A percentile compares a stretch with the other conserved stretches of the same genome.
Conservation (phyloP, 2,888 invertebrate genomes). For the Lasioglossum vierecki region DNA sequence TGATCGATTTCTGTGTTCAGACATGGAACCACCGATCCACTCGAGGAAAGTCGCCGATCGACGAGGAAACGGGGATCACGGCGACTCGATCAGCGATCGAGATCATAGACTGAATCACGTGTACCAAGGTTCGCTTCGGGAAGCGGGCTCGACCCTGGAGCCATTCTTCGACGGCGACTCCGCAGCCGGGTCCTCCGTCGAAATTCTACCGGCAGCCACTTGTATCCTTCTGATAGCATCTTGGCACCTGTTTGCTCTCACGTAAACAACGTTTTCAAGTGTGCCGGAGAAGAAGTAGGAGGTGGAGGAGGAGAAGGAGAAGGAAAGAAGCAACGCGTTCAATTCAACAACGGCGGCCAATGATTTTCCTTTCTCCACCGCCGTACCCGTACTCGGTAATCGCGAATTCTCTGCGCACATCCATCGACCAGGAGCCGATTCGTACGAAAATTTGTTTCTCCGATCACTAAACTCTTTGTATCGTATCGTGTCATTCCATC, state of each 20-base stretch:
- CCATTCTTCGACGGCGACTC: constrained; percentile 63
- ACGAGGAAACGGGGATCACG: constrained; percentile 62
- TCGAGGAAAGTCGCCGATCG: constrained; percentile 75
- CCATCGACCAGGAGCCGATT: constrained; percentile 15
- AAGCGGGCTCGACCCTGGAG: constrained; percentile 85
- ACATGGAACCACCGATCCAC: constrained; percentile 77
- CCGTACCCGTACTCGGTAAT: neutral
- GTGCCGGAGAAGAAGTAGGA: neutral
- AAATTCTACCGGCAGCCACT: constrained; percentile 55
- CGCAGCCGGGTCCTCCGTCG: constrained; percentile 50
- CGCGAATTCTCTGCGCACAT: constrained; percentile 19
- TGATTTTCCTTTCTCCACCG: neutral
- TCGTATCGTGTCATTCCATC: constrained; percentile 27
- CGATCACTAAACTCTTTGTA: constrained; percentile 1
- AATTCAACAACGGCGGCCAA: constrained; percentile 31
- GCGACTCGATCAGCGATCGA: constrained; percentile 69
- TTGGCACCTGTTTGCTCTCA: constrained; percentile 67
- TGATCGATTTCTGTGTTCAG: constrained; percentile 60
- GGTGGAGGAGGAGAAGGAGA: neutral
- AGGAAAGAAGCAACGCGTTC: constrained; percentile 8
- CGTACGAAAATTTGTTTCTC: neutral
- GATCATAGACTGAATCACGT: constrained; percentile 84
- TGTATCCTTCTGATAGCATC: constrained; percentile 68
- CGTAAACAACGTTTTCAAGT: constrained; percentile 64
- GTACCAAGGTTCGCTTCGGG: constrained; percentile 88